These are phyloP conservation scores for Cyprinella venusta DNA, from an alignment of 2,797 vertebrate species.

Conservation along the genomic window DNA sequence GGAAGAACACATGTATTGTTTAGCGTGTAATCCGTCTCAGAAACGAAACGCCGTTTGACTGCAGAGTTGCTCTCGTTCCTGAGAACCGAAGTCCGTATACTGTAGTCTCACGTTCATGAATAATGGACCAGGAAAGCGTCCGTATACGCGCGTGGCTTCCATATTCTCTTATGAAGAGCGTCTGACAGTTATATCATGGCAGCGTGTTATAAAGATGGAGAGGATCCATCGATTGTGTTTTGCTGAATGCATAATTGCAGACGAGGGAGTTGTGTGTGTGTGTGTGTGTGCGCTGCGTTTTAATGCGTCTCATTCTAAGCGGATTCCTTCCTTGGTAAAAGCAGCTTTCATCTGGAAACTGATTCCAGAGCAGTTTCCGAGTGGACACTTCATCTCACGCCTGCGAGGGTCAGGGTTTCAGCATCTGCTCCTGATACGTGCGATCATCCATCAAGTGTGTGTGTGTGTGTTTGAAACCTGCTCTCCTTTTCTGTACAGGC, in stretches of 20 bases:
- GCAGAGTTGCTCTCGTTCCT: neutral
- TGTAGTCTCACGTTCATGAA: neutral
- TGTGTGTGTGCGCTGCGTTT: neutral
- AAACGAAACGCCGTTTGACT: neutral
- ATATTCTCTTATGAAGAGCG: neutral
- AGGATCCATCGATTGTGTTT: neutral
- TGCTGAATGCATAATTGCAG: neutral
- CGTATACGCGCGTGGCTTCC: neutral
- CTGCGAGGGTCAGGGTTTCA: conserved; percentile 26
- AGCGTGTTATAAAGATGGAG: neutral
- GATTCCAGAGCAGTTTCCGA: neutral
- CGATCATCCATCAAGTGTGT: conserved; percentile 61
- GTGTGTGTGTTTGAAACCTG: neutral
- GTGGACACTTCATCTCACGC: conserved; percentile 47
- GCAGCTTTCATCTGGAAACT: conserved; percentile 39
- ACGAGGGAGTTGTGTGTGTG: too few relatives aligned
- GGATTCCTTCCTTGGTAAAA: conserved; percentile 40
- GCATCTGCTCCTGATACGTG: conserved; percentile 55
- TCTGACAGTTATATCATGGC: neutral
- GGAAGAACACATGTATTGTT: neutral
- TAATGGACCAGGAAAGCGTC: conserved; percentile 10
- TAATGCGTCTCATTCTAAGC: neutral
- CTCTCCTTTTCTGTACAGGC: conserved; percentile 2
- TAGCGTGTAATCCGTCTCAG: neutral
- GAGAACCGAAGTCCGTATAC: neutral